Conservation (phyloP, 2,113 vertebrate species). For the Ardeotis arabs region DNA sequence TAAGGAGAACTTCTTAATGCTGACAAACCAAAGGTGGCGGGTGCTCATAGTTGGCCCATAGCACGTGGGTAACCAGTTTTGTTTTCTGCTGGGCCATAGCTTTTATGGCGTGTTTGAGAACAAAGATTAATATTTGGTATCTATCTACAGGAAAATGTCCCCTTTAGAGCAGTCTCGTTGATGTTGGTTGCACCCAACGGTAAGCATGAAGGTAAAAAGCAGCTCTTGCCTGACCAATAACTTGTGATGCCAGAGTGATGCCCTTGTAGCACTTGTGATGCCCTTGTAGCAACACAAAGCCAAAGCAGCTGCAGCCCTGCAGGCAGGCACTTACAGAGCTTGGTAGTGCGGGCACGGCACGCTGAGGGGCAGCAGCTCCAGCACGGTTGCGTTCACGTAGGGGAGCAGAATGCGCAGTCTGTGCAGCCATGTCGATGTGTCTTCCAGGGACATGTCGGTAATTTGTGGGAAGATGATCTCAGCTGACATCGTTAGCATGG, state of each 20-base stretch:
- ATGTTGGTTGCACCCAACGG: neutral
- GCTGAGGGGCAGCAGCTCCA: neutral
- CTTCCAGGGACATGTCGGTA: neutral
- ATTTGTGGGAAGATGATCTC: neutral
- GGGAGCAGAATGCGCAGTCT: neutral
- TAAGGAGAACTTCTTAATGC: neutral
- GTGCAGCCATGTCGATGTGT: neutral
- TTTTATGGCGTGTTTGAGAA: neutral
- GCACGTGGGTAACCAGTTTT: neutral
- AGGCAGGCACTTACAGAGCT: neutral
- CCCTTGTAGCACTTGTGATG: too few species aligned
- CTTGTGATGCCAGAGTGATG: neutral
- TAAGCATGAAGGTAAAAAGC: neutral
- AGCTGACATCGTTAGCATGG: neutral
- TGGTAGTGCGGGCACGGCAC: neutral
- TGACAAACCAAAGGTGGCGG: neutral
- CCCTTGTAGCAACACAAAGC: neutral
- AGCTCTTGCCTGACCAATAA: neutral
- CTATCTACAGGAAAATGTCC: neutral
- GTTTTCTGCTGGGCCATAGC: neutral
- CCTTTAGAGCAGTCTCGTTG: neutral
- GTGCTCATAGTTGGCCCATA: neutral
- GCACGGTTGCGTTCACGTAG: neutral
- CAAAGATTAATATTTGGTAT: neutral
- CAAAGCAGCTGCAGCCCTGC: neutral